Percentiles rank a stretch among this genome's conserved stretches.
Evolutionary conservation across 2,888 invertebrate species (phyloP).

Genomic region (Ganaspis brasiliensis): DNA sequence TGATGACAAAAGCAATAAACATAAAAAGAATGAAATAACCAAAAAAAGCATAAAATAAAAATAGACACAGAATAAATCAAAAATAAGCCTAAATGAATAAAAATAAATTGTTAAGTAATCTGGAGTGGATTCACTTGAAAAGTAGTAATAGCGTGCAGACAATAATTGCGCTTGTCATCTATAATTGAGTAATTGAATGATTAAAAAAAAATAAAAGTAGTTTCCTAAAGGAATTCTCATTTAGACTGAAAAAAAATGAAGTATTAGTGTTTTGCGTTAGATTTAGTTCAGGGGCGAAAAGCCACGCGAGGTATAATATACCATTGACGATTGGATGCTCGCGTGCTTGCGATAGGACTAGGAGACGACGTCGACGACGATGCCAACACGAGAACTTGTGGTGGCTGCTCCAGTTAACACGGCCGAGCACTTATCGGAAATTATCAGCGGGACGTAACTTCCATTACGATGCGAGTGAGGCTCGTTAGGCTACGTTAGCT

Average conservation of each 20-base stretch:
- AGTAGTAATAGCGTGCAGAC: not conserved
- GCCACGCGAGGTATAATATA: conserved; percentile 40
- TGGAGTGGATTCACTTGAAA: not conserved
- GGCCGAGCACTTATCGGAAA: conserved; percentile 78
- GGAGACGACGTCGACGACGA: conserved; percentile 7
- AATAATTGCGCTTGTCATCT: not conserved
- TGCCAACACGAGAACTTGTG: conserved; percentile 4
- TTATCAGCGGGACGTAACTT: conserved; percentile 78
- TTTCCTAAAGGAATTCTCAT: not conserved
- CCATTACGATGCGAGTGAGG: conserved; percentile 66
- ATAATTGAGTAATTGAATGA: not conserved
- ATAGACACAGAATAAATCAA: not conserved
- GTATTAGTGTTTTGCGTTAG: not conserved
- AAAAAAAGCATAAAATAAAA: not conserved
- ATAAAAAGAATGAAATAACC: not conserved
- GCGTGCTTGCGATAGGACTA: conserved; percentile 41
- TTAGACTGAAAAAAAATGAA: not conserved
- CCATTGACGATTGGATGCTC: conserved; percentile 35
- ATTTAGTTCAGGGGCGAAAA: conserved; percentile 33
- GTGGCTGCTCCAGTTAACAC: conserved; percentile 69
- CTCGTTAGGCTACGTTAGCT: conserved; percentile 31
- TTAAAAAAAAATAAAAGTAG: not conserved
- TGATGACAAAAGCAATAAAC: no score
- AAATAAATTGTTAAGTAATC: not conserved
- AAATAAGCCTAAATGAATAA: not conserved